These are phyloP conservation scores for Holothuria leucospilota DNA, from an alignment of 53 echinoderm and acorn worm species.

Conservation along the genomic window DNA sequence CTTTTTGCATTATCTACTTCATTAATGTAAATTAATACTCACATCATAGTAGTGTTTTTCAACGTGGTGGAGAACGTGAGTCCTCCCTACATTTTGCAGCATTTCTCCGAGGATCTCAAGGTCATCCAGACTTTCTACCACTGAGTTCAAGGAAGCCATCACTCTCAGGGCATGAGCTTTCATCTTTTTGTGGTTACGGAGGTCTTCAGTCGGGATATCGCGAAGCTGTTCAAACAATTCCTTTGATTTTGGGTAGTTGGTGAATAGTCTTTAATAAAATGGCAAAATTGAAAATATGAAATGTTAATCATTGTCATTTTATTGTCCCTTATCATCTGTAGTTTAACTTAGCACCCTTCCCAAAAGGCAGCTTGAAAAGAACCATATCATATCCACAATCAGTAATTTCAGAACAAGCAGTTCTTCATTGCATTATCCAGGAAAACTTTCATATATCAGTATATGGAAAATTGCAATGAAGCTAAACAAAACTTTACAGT, in stretches of 20 bases:
- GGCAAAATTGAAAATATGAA: too few species aligned
- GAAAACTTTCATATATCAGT: too few species aligned
- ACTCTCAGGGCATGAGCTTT: slow-evolving; percentile 81
- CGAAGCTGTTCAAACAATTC: slow-evolving; percentile 42
- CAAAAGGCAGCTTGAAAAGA: too few species aligned
- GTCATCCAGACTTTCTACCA: slow-evolving; percentile 81
- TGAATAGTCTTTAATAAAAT: slow-evolving; percentile 12
- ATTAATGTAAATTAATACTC: background rate
- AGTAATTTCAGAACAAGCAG: too few species aligned
- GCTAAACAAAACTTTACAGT: too few species aligned
- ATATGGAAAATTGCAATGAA: too few species aligned
- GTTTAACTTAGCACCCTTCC: too few species aligned
- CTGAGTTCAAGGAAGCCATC: slow-evolving; percentile 70
- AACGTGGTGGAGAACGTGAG: slow-evolving; percentile 37
- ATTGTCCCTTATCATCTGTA: too few species aligned
- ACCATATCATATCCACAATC: too few species aligned
- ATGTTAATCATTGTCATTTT: too few species aligned
- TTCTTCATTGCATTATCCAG: too few species aligned
- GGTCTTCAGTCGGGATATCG: slow-evolving; percentile 55
- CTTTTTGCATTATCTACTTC: too few species aligned
- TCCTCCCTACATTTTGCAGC: slow-evolving; percentile 71
- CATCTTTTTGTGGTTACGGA: slow-evolving; percentile 71
- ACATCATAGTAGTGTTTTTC: slow-evolving; percentile 29
- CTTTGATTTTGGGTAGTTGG: background rate
- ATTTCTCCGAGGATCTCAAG: slow-evolving; percentile 75